Percentiles rank a stretch among this genome's conserved stretches.
Conservation (phyloP, 2,113 vertebrate genomes). For the Rissa tridactyla region DNA sequence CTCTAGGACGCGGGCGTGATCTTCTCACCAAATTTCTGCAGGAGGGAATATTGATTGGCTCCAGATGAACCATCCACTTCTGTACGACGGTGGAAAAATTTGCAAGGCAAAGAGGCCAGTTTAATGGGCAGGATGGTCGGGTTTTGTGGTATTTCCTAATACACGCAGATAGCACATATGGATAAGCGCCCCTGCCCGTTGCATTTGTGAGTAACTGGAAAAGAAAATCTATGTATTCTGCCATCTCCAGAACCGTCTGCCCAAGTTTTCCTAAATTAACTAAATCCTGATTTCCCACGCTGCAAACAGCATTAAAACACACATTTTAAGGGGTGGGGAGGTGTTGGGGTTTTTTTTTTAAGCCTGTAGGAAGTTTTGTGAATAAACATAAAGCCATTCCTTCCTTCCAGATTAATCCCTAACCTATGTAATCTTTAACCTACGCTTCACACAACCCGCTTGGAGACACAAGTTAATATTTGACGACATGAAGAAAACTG, state of each 20-base stretch:
- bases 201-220: not conserved
- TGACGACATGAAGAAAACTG: not conserved
- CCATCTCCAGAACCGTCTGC: not conserved
- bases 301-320: not conserved
- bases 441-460: not conserved
- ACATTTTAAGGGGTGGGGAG: not conserved
- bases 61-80: not conserved
- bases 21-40: not conserved
- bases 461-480: not conserved
- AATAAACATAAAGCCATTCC: not conserved
- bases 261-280: not conserved
- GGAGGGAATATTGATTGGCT: not conserved
- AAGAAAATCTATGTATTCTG: not conserved
- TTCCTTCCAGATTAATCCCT: not conserved
- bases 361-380: not conserved
- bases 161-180: not conserved
- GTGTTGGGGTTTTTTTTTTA: not conserved
- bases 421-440: not conserved
- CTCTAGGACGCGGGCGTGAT: not conserved
- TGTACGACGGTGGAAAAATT: fast-evolving
- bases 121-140: not conserved
- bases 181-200: not conserved
- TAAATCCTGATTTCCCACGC: not conserved
- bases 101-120: not conserved
- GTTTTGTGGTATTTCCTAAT: not conserved